Evolutionary conservation across 2,888 invertebrate species (phyloP), one percentile per base, ranked within the genome.

Genomic region (Scelioninae gen. 2): DNA sequence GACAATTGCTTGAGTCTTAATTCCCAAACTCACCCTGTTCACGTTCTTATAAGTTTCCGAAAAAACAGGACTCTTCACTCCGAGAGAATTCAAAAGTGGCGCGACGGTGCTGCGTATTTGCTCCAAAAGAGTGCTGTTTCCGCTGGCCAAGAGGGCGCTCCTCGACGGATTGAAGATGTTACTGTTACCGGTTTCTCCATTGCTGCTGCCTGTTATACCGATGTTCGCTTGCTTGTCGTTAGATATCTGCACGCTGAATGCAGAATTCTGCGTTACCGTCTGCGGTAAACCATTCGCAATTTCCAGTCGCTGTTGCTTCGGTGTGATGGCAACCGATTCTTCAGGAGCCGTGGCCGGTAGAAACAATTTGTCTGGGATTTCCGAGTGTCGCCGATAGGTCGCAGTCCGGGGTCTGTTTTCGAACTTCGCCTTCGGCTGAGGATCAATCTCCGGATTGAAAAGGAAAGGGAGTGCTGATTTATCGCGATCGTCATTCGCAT

Each of bases 61-160:
- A 35, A 85, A 84, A 11, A 83, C 77, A 0, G 85, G 83, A 5
- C 81, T 82, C 74, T 79, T 84, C 41, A 80, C 79, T 25, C 83
- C 85, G n/a, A 85, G 76, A 0, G 82, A 81, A 64, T 77, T 80
- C 13, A 85, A 77, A 18, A 85, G 76, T 13, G 86, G 86, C 16
- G 86, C 86, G 10, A 86, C 86, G 1, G 86, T 86, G 70, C 85
- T 85, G 18, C 85, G 77, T 2, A 86, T 71, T 53, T 85, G 84
- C 63, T 86, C 84, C 33, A 86, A 33, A 10, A 85, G 75, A 6
- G 81, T 80, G 3, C 45, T 73, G 28, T 84, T 86, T 10, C 81
- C 81, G 37, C 61, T 77, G 22, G 81, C 76, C 13, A 80, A 72
- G 33, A 83, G 77, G 39, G 80, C 78, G 48, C 81, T 82, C 45